Evolutionary conservation across 2,113 vertebrate species (phyloP).

Genomic region (Macrotus californicus): DNA sequence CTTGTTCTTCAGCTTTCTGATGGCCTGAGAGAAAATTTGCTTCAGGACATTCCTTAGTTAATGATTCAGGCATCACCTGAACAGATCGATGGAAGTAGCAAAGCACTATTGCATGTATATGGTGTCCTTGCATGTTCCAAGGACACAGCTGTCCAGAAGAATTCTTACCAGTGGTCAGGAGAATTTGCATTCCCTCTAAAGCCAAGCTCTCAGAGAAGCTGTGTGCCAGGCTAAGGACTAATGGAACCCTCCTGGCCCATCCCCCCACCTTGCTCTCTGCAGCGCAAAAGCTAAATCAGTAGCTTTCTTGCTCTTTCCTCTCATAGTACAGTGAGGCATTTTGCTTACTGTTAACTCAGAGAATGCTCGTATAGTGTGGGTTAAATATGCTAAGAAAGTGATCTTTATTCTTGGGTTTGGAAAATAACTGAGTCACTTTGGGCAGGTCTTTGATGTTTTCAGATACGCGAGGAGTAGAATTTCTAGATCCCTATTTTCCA

Average conservation of each 20-base stretch:
- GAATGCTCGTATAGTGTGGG: background rate
- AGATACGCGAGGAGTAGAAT: background rate
- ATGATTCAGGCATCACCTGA: constrained; percentile 1
- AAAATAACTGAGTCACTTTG: constrained; percentile 13
- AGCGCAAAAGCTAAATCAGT: background rate
- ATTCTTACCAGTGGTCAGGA: background rate
- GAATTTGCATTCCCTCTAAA: background rate
- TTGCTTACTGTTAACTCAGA: background rate
- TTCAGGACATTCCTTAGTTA: background rate
- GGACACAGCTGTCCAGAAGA: background rate
- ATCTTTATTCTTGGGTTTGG: constrained; percentile 4
- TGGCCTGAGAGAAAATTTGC: constrained; percentile 3
- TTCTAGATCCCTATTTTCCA: constrained; percentile 33
- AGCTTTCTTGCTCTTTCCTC: background rate
- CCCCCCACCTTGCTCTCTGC: background rate
- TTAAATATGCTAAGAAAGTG: constrained; percentile 35
- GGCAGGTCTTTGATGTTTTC: constrained; percentile 40
- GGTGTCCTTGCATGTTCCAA: background rate
- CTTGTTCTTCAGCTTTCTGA: background rate
- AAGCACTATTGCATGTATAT: background rate
- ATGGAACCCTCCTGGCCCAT: background rate
- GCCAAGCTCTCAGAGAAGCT: background rate
- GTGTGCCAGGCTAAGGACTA: background rate
- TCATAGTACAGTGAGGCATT: background rate
- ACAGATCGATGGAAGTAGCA: background rate